Evolutionary conservation across 2,888 invertebrate species (phyloP), one percentile per base, ranked within the genome.

Genomic region (Oligia latruncula): DNA sequence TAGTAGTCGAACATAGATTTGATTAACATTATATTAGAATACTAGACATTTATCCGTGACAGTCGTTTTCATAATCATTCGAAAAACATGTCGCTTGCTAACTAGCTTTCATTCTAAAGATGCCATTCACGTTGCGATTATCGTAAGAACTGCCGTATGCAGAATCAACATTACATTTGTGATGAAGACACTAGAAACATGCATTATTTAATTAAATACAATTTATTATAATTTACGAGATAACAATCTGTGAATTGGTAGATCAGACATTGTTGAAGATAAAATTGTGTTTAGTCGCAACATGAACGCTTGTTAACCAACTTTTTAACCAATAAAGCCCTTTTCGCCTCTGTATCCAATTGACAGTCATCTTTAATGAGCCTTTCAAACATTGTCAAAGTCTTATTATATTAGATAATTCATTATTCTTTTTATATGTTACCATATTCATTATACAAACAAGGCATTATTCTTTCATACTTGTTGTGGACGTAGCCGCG

Each of bases 361-460:
- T 95, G 95, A 95, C 95, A 92, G 93, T 92, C 90, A 90, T 90
- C 90, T 92, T 91, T 91, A 90, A 93, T 91, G 93, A 92, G 93
- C 93, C 93, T 92, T 92, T 90, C 93, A 92, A 94, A 93, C 95
- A 93, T 93, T 94, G 95, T 95, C 96, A 95, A 89, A 95, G 90
- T 95, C 95, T 96, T 95, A 95, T 90, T 93, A 95, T 94, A 95
- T 95, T 95, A 96, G 95, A 95, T 94, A 95, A 95, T 95, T 95
- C 95, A 95, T 93, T 88, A 87, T 89, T 88, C 85, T 95, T 95
- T 95, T 95, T 96, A 95, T 89, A 90, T 89, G 89, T 90, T 90
- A 89, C 87, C 89, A 89, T 89, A 82, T 96, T 95, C 94, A 96
- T 95, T 95, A 96, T 93, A 95, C 96, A 96, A 90, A 86, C 90